Evolutionary conservation across 2,113 vertebrate species (phyloP), one percentile per base, ranked within the genome.

Genomic region (Pheucticus melanocephalus): DNA sequence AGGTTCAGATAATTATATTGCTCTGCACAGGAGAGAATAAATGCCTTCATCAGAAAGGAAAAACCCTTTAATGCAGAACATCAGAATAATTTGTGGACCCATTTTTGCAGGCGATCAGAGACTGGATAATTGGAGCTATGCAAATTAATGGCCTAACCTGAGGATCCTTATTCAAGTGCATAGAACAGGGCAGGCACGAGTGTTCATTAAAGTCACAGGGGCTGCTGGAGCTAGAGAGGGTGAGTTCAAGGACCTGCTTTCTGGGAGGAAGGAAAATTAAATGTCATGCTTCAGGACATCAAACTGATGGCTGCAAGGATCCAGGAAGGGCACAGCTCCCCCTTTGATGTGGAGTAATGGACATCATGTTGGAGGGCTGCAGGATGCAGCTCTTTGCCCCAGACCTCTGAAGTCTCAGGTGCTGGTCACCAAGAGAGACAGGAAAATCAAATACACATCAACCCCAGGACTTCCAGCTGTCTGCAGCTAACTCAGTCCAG

Each of bases 71-170:
- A 95, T 76, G 86, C 81, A 94, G 78, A 95, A 94, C 93, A 96
- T 92, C 78, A 85, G 81, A 92, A 91, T 91, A 94, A 97, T 95
- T 90, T 91, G 95, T 92, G 89, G 84, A 72, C 73, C 91, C 70
- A 54, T 91, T 95, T 95, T 91, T 91, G 77, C 78, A 80, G 81
- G 81, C 95, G 93, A 97, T 94, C 91, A 95, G 87, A 95, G 91
- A 59, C 78, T 90, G 87, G 82, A 83, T 95, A 96, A 97, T 95
- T 96, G 88, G 88, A 92, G 80, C 80, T 86, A 94, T 87, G 94
- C 84, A 97, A 96, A 97, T 95, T 71, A 97, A 95, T 45, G 78
- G 84, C 89, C 78, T 92, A 95, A 95, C 93, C 89, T 91, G 95
- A 89, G 70, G 90, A 97, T 83, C 64, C 87, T 83, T 91, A 87